A percentile compares a stretch with the other conserved stretches of the same genome.
Evolutionary conservation across 37 sponge, comb jelly and placozoan species (phyloP).

Genomic region (Ephydatia muelleri): DNA sequence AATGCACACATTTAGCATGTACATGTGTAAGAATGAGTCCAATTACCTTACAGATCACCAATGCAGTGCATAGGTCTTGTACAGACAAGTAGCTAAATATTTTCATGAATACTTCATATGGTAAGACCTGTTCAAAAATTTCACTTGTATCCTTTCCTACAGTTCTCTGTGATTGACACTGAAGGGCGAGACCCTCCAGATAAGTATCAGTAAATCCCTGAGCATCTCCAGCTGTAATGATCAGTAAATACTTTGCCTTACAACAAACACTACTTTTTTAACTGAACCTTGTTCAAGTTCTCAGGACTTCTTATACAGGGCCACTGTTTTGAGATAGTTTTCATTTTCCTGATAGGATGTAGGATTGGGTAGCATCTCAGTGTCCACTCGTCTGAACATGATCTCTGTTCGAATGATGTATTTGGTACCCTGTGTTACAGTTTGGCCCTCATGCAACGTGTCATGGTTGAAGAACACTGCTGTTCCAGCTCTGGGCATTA

Average conservation of each 20-base stretch:
- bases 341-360: not conserved
- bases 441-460: conserved; percentile 33
- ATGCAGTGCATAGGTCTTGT: not conserved
- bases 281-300: conserved; percentile 17
- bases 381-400: conserved; percentile 49
- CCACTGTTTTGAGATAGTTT: conserved; percentile 26
- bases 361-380: conserved; percentile 37
- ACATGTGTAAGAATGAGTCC: not conserved
- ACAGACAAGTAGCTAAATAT: conserved; percentile 34
- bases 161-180: conserved; percentile 23
- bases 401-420: conserved; percentile 45
- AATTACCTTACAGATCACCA: not conserved
- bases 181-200: conserved; percentile 21
- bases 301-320: conserved; percentile 41
- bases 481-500: conserved; percentile 21
- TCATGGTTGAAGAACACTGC: conserved; percentile 48
- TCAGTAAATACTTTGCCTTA: too few relatives aligned
- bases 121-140: not conserved
- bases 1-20: not conserved
- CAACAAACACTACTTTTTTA: too few relatives aligned
- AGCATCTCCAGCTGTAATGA: conserved; percentile 22
- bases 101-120: conserved; percentile 23
- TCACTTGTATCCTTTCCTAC: conserved; percentile 6
- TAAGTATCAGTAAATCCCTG: conserved; percentile 49
- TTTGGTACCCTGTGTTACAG: conserved; percentile 16